Conservation (phyloP, 2,113 vertebrate species). For the Petromus typicus region DNA sequence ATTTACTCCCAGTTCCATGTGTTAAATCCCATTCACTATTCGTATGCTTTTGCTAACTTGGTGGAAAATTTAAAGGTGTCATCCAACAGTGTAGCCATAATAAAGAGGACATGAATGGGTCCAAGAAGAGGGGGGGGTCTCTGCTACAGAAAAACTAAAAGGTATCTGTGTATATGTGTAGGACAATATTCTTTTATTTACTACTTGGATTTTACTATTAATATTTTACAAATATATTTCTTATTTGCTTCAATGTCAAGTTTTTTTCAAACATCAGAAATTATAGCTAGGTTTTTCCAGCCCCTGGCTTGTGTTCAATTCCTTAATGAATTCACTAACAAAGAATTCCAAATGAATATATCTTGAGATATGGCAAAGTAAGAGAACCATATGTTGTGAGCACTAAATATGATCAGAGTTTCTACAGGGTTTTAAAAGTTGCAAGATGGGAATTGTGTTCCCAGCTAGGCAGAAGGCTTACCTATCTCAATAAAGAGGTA, state of each 20-base stretch:
- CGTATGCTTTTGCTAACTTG: background rate
- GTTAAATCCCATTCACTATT: background rate
- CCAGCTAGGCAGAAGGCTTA: constrained; percentile 42
- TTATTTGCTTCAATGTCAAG: background rate
- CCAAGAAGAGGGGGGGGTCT: background rate
- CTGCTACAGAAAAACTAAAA: background rate
- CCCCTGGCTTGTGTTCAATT: background rate
- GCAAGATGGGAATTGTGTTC: background rate
- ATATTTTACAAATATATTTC: background rate
- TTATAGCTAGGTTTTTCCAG: background rate
- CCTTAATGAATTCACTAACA: constrained; percentile 37
- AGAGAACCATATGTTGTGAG: constrained; percentile 17
- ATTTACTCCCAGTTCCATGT: background rate
- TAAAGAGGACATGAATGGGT: background rate
- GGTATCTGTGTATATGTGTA: background rate
- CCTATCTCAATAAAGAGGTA: background rate
- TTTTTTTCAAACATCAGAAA: constrained; percentile 33
- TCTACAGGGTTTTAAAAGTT: background rate
- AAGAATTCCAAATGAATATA: constrained; percentile 52
- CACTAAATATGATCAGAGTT: constrained; percentile 17
- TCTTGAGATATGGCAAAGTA: constrained; percentile 44
- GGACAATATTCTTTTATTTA: background rate
- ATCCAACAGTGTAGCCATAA: background rate
- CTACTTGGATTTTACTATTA: background rate
- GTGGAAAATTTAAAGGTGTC: background rate